These are phyloP conservation scores for Ondatra zibethicus DNA, from an alignment of 2,113 vertebrate genomes.

Conservation along the genomic window DNA sequence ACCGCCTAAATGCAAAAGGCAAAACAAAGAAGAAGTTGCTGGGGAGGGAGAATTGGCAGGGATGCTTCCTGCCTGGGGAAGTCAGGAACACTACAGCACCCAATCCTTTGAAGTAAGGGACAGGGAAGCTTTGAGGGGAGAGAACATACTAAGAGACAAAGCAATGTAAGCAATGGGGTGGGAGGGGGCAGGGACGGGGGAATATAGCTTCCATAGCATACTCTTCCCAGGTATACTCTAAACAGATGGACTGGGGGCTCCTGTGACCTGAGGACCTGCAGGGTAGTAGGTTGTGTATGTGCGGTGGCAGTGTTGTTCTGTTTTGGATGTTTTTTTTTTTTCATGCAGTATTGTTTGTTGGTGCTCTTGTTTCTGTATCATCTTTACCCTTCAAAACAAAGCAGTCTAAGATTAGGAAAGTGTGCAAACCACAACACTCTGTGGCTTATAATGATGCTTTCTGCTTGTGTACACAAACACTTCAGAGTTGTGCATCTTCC, in stretches of 20 bases:
- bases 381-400: neutral
- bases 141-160: neutral
- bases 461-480: neutral
- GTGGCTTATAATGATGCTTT: neutral
- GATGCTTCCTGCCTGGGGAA: neutral
- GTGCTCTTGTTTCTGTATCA: neutral
- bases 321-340: neutral
- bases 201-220: neutral
- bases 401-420: neutral
- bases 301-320: neutral
- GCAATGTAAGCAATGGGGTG: neutral
- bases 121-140: neutral
- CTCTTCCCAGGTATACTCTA: neutral
- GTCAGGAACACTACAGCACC: neutral
- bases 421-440: neutral
- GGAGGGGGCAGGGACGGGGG: neutral
- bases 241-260: neutral
- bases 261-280: neutral
- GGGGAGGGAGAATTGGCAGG: neutral
- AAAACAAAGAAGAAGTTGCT: conserved; percentile 24
- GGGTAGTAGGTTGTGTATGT: neutral
- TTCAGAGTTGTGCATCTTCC: neutral
- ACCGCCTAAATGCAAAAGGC: neutral
- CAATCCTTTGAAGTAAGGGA: neutral
- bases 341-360: neutral